A percentile compares a stretch with the other conserved stretches of the same genome.
phyloP scores from a whole-genome alignment of 1,140 invertebrate species.

The Vollenhovia emeryi region DNA sequence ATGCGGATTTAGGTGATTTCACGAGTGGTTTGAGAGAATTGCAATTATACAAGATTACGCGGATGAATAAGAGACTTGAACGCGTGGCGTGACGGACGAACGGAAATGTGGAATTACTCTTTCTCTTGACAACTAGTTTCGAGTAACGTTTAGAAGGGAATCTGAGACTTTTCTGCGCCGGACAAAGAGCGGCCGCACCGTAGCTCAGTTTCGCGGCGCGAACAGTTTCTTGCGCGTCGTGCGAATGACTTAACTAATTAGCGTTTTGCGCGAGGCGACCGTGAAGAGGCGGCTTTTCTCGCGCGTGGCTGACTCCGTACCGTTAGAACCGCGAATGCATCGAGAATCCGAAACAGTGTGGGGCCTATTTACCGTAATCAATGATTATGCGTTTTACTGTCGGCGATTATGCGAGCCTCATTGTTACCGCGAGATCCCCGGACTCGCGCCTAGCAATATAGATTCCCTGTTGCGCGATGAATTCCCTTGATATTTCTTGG shows the following conservation, averaged over 20 bases:
- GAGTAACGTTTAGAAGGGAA: not conserved
- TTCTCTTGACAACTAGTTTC: not conserved
- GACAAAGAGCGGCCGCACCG: conserved; percentile 20
- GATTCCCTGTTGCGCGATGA: conserved; percentile 28
- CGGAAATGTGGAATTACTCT: not conserved
- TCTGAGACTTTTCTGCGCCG: not conserved
- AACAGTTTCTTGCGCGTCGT: conserved; percentile 13
- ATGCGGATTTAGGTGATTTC: not conserved
- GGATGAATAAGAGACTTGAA: not conserved
- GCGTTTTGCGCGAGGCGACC: conserved; percentile 55
- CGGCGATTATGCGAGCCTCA: conserved; percentile 41
- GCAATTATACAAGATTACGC: not conserved
- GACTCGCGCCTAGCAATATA: not conserved
- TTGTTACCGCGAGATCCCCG: conserved; percentile 44
- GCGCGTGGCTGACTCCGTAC: conserved; percentile 40
- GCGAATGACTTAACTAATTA: conserved; percentile 65
- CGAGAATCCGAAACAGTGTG: conserved; percentile 71
- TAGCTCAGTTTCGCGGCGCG: not conserved
- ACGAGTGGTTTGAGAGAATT: not conserved
- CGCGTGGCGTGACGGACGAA: not conserved
- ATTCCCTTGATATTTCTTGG: conserved; percentile 24
- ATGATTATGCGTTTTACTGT: conserved; percentile 54
- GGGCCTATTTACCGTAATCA: conserved; percentile 66
- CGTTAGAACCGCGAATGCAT: conserved; percentile 54
- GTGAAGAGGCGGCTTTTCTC: conserved; percentile 47